A percentile compares a stretch with the other conserved stretches of the same genome.
These are phyloP conservation scores for Epirrita christyi DNA, from an alignment of 2,888 invertebrate genomes.

Conservation along the genomic window DNA sequence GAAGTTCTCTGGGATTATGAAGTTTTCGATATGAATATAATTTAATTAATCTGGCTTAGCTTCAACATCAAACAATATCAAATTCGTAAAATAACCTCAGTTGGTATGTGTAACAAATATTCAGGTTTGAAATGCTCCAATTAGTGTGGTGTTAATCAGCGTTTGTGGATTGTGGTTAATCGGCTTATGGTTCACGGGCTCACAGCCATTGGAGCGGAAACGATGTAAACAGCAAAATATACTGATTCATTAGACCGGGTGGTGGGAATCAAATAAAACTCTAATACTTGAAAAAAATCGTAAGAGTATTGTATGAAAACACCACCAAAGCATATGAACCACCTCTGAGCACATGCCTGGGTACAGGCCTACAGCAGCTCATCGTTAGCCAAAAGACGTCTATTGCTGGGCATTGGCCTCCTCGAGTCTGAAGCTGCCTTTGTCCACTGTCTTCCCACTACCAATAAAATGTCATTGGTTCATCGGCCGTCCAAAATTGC, in stretches of 20 bases:
- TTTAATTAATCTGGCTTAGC: background rate
- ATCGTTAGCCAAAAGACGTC: too few relatives aligned
- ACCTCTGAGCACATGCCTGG: too few relatives aligned
- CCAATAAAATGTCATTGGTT: background rate
- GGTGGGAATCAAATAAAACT: background rate
- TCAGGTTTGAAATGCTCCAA: slow-evolving; percentile 21
- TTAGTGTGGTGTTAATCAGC: slow-evolving; percentile 13
- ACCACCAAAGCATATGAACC: too few relatives aligned
- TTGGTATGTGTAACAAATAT: slow-evolving; percentile 16
- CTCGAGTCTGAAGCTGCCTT: too few relatives aligned
- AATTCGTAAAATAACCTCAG: background rate
- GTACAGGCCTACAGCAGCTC: too few relatives aligned
- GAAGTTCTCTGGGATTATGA: background rate
- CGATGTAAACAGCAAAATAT: background rate
- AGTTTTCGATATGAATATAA: background rate
- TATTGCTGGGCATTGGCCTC: too few relatives aligned
- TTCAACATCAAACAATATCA: background rate
- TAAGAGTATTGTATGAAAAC: too few relatives aligned
- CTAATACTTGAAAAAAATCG: too few relatives aligned
- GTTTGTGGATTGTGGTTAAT: slow-evolving; percentile 14
- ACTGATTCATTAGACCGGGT: slow-evolving; percentile 1
- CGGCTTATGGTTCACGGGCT: background rate
- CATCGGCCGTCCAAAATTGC: too few relatives aligned
- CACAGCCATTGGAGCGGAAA: slow-evolving; percentile 7
- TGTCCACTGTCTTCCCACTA: background rate